Evolutionary conservation across 1,140 invertebrate species (phyloP).

Genomic region (Anastrepha obliqua): DNA sequence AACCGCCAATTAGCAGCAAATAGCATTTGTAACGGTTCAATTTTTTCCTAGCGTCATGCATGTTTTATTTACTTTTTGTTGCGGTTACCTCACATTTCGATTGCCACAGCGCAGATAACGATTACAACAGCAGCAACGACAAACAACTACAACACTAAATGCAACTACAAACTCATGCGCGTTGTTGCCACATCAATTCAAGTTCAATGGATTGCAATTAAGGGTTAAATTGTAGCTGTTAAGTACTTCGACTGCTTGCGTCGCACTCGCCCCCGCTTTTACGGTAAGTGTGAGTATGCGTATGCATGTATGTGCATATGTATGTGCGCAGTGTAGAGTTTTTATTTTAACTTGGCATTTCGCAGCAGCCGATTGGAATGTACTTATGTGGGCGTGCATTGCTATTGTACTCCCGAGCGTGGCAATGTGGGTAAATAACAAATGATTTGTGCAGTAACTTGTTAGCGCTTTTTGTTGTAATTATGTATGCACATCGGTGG

Average conservation of each 20-base stretch:
- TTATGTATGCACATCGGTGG: background rate
- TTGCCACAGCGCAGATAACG: background rate
- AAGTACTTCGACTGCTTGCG: background rate
- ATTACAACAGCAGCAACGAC: background rate
- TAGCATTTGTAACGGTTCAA: constrained; percentile 24
- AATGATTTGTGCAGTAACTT: constrained; percentile 21
- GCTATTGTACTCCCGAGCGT: background rate
- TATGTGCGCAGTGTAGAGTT: background rate
- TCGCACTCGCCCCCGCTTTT: no score
- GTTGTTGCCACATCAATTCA: constrained; percentile 48
- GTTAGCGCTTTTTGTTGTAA: background rate
- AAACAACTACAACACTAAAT: background rate
- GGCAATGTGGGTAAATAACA: background rate
- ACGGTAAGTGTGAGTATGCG: no score
- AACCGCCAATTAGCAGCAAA: constrained; percentile 39
- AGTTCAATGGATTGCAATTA: constrained; percentile 46
- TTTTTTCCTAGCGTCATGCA: background rate
- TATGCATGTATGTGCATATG: no score
- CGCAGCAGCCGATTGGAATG: background rate
- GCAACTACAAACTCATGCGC: background rate
- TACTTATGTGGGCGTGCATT: background rate
- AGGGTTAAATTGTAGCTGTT: constrained; percentile 32
- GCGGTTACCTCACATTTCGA: background rate
- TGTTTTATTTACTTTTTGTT: background rate
- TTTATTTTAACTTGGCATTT: background rate